These are phyloP conservation scores for Cephalopachus bancanus DNA, from an alignment of 2,797 vertebrate species.

Conservation along the genomic window DNA sequence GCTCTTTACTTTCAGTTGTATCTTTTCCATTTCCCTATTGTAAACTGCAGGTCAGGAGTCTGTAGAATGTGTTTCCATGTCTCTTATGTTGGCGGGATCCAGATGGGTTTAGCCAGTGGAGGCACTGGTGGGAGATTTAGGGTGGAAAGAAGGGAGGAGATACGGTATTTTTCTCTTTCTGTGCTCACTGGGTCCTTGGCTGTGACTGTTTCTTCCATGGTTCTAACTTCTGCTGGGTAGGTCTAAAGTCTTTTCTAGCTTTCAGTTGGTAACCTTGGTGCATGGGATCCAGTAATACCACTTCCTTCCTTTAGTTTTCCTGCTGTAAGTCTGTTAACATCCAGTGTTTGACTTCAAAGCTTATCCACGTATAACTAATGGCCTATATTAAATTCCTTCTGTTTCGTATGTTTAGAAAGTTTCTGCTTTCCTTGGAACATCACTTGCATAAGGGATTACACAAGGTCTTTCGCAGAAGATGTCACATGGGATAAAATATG, in stretches of 20 bases:
- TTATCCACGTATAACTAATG: not conserved
- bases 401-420: not conserved
- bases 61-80: not conserved
- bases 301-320: not conserved
- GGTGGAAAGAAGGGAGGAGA: not conserved
- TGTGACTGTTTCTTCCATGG: not conserved
- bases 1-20: not conserved
- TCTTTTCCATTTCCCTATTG: not conserved
- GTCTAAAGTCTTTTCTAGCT: not conserved
- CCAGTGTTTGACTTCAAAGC: not conserved
- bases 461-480: constrained; percentile 8
- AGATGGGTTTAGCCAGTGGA: not conserved
- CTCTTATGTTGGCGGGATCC: not conserved
- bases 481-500: not conserved
- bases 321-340: not conserved
- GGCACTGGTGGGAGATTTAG: not conserved
- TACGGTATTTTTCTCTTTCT: not conserved
- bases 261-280: not conserved
- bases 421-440: not conserved
- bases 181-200: not conserved
- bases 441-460: not conserved
- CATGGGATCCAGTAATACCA: not conserved
- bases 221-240: not conserved
- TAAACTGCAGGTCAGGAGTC: not conserved
- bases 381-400: not conserved